Percentiles rank a stretch among this genome's conserved stretches.
phyloP scores from a whole-genome alignment of 2,113 vertebrate genomes.

The Taurulus bubalis region DNA sequence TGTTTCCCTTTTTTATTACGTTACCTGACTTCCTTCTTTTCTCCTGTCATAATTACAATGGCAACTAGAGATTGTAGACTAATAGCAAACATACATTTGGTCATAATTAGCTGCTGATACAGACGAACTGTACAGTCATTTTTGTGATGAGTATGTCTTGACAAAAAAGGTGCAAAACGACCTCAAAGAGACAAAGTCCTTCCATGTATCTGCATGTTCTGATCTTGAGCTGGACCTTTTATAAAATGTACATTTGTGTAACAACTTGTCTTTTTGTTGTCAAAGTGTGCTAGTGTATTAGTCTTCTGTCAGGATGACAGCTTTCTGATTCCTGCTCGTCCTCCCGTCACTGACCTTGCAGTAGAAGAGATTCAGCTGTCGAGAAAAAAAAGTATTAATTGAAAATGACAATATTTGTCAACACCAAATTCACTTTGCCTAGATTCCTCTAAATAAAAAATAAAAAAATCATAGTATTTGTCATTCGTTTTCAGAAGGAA shows the following conservation, averaged over 20 bases:
- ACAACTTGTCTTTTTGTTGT: neutral
- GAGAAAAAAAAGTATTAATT: neutral
- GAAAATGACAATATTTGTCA: neutral
- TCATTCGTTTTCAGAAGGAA: neutral
- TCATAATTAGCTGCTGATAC: neutral
- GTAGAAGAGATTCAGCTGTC: neutral
- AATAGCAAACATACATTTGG: neutral
- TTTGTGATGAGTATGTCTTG: neutral
- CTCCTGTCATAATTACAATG: neutral
- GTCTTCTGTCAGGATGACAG: slow-evolving; percentile 17
- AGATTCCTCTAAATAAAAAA: neutral
- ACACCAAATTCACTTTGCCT: neutral
- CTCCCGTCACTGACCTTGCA: neutral
- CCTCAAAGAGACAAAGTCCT: neutral
- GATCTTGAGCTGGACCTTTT: neutral
- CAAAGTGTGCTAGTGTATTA: neutral
- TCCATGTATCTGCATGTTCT: neutral
- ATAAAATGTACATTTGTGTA: neutral
- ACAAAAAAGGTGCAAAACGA: neutral
- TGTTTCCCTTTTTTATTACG: no score
- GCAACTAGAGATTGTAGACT: neutral
- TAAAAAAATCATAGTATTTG: neutral
- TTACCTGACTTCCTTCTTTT: neutral
- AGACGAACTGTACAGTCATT: no score
- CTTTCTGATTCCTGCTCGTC: neutral